phyloP scores from a whole-genome alignment of 2,113 vertebrate species.

The Sinocyclocheilus grahami region DNA sequence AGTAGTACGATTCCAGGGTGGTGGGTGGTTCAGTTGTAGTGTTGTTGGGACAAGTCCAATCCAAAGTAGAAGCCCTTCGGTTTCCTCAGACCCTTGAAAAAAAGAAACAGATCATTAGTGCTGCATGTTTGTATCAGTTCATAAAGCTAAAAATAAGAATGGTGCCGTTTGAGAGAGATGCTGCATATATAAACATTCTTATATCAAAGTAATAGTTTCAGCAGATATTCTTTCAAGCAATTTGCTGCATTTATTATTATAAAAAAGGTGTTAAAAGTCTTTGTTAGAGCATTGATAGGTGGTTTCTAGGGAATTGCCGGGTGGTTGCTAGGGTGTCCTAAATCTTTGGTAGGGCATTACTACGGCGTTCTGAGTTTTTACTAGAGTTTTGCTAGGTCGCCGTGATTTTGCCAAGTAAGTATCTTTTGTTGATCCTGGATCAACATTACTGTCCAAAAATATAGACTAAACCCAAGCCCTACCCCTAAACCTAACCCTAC shows the following conservation, averaged over 20 bases:
- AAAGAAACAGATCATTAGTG: constrained; percentile 6
- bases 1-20: constrained; percentile 45
- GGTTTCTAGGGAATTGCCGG: too few relatives aligned
- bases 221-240: background rate
- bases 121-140: background rate
- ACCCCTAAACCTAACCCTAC: too few relatives aligned
- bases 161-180: background rate
- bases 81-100: constrained; percentile 17
- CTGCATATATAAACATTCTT: background rate
- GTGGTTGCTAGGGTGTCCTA: background rate
- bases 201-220: background rate
- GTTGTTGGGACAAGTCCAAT: constrained; percentile 12
- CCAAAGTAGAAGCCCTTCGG: background rate
- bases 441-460: too few relatives aligned
- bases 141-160: background rate
- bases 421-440: too few relatives aligned
- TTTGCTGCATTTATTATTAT: background rate
- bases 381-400: too few relatives aligned
- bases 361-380: background rate
- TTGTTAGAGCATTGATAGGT: too few relatives aligned
- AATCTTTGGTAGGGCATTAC: background rate
- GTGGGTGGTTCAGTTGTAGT: constrained; percentile 43
- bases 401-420: too few relatives aligned
- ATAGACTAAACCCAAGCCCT: too few relatives aligned
- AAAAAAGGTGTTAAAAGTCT: too few relatives aligned